Base-by-base conservation (phyloP, 2,113 vertebrate species). In the Fulica atra region DNA sequence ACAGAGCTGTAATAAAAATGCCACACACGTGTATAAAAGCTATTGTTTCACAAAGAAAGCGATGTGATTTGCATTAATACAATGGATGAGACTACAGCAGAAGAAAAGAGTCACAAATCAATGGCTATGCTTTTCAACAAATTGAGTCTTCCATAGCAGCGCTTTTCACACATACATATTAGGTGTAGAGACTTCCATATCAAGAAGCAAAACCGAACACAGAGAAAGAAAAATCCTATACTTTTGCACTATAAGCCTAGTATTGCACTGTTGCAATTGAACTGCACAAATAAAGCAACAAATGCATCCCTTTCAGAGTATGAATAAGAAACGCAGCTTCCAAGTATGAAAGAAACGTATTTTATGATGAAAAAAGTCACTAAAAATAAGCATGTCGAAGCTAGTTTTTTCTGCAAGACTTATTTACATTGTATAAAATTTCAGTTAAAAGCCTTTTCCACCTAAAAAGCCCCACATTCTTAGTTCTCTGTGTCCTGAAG, bases 41-140 rank as follows among this genome's bases (percentile, higher is more conserved):
- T 88, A 72, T 91, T 94, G 90, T 91, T 96, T 88, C 90, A 81
- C 86, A 84, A 86, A 92, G 82, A 90, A 96, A 93, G 85, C 38
- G 0, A 79, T 91, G 91, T 89, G 28, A 91, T 95, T 96, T 92
- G 53, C 72, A 78, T 94, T 88, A 96, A 90, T 68, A 76, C 86
- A 94, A 76, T 71, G 48, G 90, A 71, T 83, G 60, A 81, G 72
- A 78, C 72, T 86, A 38, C 2, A 1, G 92, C 65, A 93, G 80
- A 93, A 83, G 42, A 92, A 88, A 71, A 71, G 86, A 48, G 28
- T 79, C 53, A 68, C 86, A 95, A 95, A 96, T 94, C 90, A 96
- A 91, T 92, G 72, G 33, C 65, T 94, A 26, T 79, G 86, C 92
- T 79, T 97, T 86, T 94, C 86, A 84, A 88, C 26, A 96, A 96